Evolutionary conservation across 2,888 invertebrate genomes (phyloP).

Genomic region (Matsumyia berberina): DNA sequence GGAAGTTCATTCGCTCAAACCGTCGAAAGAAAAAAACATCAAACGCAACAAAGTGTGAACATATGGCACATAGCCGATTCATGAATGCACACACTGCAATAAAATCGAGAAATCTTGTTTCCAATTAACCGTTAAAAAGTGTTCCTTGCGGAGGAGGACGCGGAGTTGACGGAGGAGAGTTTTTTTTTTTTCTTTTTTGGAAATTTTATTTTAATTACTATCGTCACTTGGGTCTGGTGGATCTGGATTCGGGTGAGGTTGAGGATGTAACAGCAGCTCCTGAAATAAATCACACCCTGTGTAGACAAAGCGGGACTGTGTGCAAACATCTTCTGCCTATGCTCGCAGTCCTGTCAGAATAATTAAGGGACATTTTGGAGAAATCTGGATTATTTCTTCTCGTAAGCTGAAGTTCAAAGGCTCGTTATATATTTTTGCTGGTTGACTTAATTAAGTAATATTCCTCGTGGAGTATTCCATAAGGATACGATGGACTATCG

Average conservation of each 20-base stretch:
- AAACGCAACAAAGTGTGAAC: conserved; percentile 74
- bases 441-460: conserved; percentile 49
- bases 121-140: conserved; percentile 70
- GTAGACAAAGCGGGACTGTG: conserved; percentile 7
- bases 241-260: neutral
- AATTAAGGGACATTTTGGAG: conserved; percentile 55
- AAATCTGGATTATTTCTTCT: conserved; percentile 10
- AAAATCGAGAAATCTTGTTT: conserved; percentile 68
- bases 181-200: conserved; percentile 8
- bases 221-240: conserved; percentile 54
- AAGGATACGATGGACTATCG: conserved; percentile 14
- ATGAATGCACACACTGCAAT: conserved; percentile 41
- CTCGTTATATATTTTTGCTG: conserved; percentile 18
- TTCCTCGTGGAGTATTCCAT: conserved; percentile 47
- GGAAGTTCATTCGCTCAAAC: conserved; percentile 45
- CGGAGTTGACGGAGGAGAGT: conserved; percentile 7
- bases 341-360: conserved; percentile 48
- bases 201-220: conserved; percentile 67
- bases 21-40: conserved; percentile 51
- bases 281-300: conserved; percentile 50
- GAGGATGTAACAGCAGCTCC: conserved; percentile 30
- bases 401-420: conserved; percentile 1
- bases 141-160: conserved; percentile 32
- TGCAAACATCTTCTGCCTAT: conserved; percentile 50
- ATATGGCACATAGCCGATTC: conserved; percentile 59